A percentile compares a stretch with the other conserved stretches of the same genome.
phyloP scores from a whole-genome alignment of 1,140 invertebrate genomes.

The Asobara japonica region DNA sequence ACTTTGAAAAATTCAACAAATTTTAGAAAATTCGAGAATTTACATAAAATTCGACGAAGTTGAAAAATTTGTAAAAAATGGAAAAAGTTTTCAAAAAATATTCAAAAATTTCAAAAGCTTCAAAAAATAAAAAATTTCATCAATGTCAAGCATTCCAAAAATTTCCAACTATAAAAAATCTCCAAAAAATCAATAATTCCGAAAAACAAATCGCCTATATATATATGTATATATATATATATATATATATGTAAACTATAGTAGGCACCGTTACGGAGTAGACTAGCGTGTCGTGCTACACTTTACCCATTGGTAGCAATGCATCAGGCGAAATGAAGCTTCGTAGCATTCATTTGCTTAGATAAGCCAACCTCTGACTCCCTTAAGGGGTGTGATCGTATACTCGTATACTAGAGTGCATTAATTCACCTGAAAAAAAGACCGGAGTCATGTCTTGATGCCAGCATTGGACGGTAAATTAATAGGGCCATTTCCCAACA shows the following conservation, averaged over 20 bases:
- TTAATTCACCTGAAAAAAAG: slow-evolving; percentile 47
- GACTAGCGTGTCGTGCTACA: slow-evolving; percentile 40
- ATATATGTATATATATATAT: no score
- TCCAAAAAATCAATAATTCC: no score
- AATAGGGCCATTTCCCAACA: not conserved
- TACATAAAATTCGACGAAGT: no score
- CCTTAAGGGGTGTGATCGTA: slow-evolving; percentile 12
- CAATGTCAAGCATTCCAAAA: no score
- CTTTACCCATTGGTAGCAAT: slow-evolving; percentile 40
- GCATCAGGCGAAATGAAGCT: slow-evolving; percentile 44
- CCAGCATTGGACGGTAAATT: slow-evolving; percentile 1
- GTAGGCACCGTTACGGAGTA: slow-evolving; percentile 21
- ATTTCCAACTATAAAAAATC: no score
- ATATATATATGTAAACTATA: not conserved
- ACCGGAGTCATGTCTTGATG: slow-evolving; percentile 1
- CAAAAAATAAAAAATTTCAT: no score
- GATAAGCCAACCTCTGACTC: slow-evolving; percentile 34
- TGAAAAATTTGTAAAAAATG: no score
- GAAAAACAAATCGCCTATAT: no score
- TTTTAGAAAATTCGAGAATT: no score
- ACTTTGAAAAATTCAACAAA: no score
- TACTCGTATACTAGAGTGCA: slow-evolving; percentile 31
- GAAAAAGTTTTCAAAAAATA: no score
- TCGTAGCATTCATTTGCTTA: slow-evolving; percentile 43
- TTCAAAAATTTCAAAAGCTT: no score